A percentile compares a stretch with the other conserved stretches of the same genome.
Evolutionary conservation across 30 jellyfish, hydroid and myxozoan species (phyloP).

Genomic region (Aurelia aurita): DNA sequence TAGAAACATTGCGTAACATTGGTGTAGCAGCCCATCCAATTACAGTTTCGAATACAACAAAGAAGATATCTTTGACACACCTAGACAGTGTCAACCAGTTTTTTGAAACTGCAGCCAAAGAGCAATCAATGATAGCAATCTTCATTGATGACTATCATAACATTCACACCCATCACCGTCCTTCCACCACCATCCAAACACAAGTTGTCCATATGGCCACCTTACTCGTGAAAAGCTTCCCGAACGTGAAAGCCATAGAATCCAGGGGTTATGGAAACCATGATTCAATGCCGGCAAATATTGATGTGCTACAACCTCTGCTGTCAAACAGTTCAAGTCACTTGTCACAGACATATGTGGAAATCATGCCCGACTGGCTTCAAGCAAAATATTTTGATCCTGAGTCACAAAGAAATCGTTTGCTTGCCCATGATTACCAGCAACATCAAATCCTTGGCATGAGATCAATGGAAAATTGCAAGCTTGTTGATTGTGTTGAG

Average conservation of each 20-base stretch:
- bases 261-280: neutral
- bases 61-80: no score
- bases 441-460: neutral
- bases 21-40: no score
- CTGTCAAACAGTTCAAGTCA: neutral
- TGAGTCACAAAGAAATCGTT: constrained; percentile 36
- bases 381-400: constrained; percentile 43
- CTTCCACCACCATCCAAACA: constrained; percentile 6
- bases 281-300: constrained; percentile 5
- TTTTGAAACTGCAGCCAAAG: no score
- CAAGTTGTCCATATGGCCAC: constrained; percentile 13
- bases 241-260: constrained; percentile 13
- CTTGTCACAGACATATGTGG: constrained; percentile 26
- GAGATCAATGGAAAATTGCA: constrained; percentile 53
- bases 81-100: no score
- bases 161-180: neutral
- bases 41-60: no score
- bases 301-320: neutral
- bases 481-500: constrained; percentile 47
- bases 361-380: constrained; percentile 47
- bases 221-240: neutral
- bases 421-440: constrained; percentile 51
- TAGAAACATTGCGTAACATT: no score
- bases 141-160: no score
- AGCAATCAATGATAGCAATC: no score